Evolutionary conservation across 2,113 vertebrate species (phyloP), one percentile per base, ranked within the genome.

Genomic region (Percopsis transmontana): DNA sequence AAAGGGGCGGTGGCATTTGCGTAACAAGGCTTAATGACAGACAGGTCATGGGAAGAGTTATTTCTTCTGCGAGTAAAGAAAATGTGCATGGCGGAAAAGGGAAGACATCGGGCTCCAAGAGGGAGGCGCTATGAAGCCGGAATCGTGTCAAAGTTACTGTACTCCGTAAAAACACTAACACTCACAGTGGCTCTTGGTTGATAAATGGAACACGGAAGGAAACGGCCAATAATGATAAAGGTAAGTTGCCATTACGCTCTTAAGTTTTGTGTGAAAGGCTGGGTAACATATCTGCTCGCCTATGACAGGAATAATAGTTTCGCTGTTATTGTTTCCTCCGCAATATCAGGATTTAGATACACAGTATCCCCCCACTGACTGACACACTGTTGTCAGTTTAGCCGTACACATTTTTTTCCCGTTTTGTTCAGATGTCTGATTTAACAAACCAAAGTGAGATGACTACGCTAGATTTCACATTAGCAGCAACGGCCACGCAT

Each of bases 91-190:
- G 42, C 47, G 33, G 33, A 33, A n/a, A 5, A n/a, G 33, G 79
- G 61, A 66, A 51, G 15, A 42, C 44, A 52, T 58, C 0, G 19
- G 77, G 53, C 40, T 59, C 50, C 47, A 33, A 45, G 66, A 58
- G 82, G 85, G 84, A 82, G 86, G 81, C 0, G 80, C 76, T 16
- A 20, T 2, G 19, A 62, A 76, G 58, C 61, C 14, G 2, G 19
- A 66, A 21, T 27, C 5, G 33, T 40, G 55, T 66, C 52, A 81
- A 59, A 77, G 55, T 77, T 62, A 77, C 72, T 55, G 58, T 59
- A 55, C 65, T 33, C 50, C 0, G 41, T 68, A 62, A 78, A 64
- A 9, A 16, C 15, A 5, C 3, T 21, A 62, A 59, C n/a, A 12
- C 44, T 42, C 3, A 1, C 11, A 20, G 55, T 50, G 48, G 38